A percentile compares a stretch with the other conserved stretches of the same genome.
phyloP scores from a whole-genome alignment of 2,113 vertebrate species.

The Tetrax tetrax region DNA sequence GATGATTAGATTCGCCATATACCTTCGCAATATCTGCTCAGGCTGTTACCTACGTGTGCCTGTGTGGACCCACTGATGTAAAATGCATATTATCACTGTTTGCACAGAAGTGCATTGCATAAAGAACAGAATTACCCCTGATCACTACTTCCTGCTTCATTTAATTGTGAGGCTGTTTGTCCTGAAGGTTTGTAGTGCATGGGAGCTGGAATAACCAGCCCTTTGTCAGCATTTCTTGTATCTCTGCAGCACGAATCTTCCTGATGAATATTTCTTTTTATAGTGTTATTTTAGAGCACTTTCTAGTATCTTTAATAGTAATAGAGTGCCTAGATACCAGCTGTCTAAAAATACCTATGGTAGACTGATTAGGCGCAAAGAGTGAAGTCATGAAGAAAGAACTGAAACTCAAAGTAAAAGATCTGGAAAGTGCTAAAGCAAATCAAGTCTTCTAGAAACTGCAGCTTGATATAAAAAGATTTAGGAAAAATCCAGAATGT shows the following conservation, averaged over 20 bases:
- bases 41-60: not conserved
- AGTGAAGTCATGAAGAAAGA: constrained; percentile 3
- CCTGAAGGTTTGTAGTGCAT: not conserved
- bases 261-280: not conserved
- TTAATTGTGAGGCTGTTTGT: not conserved
- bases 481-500: not conserved
- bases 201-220: not conserved
- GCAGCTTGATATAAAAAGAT: not conserved
- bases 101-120: not conserved
- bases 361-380: constrained; percentile 13
- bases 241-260: not conserved
- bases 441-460: not conserved
- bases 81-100: not conserved
- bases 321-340: constrained; percentile 13
- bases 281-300: not conserved
- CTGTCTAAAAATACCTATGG: constrained; percentile 35
- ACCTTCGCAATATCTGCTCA: not conserved
- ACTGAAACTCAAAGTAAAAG: not conserved
- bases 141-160: not conserved
- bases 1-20: not conserved
- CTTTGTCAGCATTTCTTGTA: not conserved
- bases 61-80: not conserved
- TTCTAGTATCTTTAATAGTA: not conserved
- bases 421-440: not conserved
- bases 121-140: not conserved